A percentile compares a stretch with the other conserved stretches of the same genome.
These are phyloP conservation scores for Euthynnus affinis DNA, from an alignment of 2,797 vertebrate genomes.

Conservation along the genomic window DNA sequence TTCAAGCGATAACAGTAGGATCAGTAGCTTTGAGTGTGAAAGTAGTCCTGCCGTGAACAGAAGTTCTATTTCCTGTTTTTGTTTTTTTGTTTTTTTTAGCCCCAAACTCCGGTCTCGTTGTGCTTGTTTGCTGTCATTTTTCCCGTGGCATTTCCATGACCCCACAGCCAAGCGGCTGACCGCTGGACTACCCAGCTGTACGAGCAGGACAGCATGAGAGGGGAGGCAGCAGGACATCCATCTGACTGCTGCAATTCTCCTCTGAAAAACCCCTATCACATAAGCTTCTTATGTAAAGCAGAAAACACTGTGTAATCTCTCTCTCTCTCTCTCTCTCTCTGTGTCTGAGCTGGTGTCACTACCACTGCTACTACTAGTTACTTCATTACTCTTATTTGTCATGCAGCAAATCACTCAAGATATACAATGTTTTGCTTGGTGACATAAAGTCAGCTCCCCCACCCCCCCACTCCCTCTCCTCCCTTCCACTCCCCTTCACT, in stretches of 20 bases:
- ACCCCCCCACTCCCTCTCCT: too few relatives aligned
- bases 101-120: not conserved
- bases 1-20: not conserved
- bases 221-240: constrained; percentile 61
- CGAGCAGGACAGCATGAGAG: constrained; percentile 27
- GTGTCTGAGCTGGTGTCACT: constrained; percentile 47
- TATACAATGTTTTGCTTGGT: not conserved
- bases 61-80: not conserved
- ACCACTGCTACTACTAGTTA: constrained; percentile 30
- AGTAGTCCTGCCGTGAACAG: not conserved
- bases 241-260: constrained; percentile 79
- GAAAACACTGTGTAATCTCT: constrained; percentile 82
- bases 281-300: constrained; percentile 85
- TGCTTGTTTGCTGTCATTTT: constrained; percentile 55
- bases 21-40: not conserved
- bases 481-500: not conserved
- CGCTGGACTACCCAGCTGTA: constrained; percentile 67
- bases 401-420: constrained; percentile 14
- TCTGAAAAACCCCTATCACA: constrained; percentile 68
- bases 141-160: constrained; percentile 65
- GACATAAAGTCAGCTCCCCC: constrained; percentile 4
- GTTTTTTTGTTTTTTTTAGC: too few relatives aligned
- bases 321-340: constrained; percentile 36
- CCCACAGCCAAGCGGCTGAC: constrained; percentile 55
- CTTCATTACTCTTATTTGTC: constrained; percentile 11